Evolutionary conservation across 2,797 vertebrate species (phyloP).

Genomic region (Arctocebus calabarensis): DNA sequence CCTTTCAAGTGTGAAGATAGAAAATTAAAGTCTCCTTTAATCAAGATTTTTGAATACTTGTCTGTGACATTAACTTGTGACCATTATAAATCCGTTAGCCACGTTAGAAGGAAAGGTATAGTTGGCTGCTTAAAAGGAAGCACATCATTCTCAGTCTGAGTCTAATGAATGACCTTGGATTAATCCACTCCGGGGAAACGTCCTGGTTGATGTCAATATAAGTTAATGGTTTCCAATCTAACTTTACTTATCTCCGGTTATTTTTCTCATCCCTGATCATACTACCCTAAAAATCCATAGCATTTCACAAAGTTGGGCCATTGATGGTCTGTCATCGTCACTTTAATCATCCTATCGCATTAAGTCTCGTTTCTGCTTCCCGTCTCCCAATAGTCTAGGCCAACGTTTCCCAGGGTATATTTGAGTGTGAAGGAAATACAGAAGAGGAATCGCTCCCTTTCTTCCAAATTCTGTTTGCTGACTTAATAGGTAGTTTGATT

Average conservation of each 20-base stretch:
- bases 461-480: neutral
- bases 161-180: neutral
- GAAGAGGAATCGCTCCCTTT: neutral
- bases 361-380: neutral
- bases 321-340: neutral
- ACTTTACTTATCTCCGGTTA: neutral
- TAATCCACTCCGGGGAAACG: neutral
- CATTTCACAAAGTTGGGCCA: neutral
- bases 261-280: neutral
- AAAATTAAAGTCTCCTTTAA: too few species aligned
- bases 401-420: neutral
- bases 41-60: too few species aligned
- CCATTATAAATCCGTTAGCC: neutral
- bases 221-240: neutral
- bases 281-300: neutral
- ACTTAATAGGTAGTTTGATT: neutral
- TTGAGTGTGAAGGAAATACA: neutral
- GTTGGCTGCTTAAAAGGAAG: neutral
- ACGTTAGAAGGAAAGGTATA: neutral
- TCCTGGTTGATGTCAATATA: neutral
- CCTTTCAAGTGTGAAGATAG: too few species aligned
- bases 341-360: accelerated
- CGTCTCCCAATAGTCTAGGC: neutral
- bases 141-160: neutral
- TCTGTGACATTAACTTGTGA: neutral